A percentile compares a stretch with the other conserved stretches of the same genome.
Conservation (phyloP, 2,797 vertebrate species). For the Dryobates pubescens region DNA sequence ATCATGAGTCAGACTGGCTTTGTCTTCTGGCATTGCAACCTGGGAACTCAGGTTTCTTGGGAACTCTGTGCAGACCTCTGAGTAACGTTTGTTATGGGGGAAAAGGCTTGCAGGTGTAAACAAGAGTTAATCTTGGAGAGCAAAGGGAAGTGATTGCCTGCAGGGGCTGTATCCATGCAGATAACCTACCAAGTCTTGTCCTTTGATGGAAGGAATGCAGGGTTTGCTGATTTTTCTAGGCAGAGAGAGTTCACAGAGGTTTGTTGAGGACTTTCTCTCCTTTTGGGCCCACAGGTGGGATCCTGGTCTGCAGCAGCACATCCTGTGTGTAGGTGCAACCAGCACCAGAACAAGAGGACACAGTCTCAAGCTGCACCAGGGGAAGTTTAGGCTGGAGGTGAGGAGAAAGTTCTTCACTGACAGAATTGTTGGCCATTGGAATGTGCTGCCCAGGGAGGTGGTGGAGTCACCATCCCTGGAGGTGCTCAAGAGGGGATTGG, state of each 20-base stretch:
- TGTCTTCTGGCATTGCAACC: background rate
- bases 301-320: background rate
- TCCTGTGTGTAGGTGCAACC: background rate
- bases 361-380: too few relatives aligned
- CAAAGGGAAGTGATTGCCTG: background rate
- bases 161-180: background rate
- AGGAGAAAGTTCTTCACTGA: too few relatives aligned
- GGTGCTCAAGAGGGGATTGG: too few relatives aligned
- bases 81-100: background rate
- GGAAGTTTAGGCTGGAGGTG: too few relatives aligned
- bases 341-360: too few relatives aligned
- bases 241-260: background rate
- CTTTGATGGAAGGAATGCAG: conserved; percentile 4
- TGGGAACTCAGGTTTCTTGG: background rate
- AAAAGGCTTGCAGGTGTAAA: background rate
- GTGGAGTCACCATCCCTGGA: too few relatives aligned
- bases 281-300: background rate
- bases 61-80: background rate
- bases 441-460: too few relatives aligned
- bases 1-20: background rate
- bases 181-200: background rate
- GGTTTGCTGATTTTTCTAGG: background rate
- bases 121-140: background rate
- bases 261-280: background rate
- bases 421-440: too few relatives aligned